A percentile compares a stretch with the other conserved stretches of the same genome.
Conservation (phyloP, 2,113 vertebrate species). For the Tragulus kanchil region DNA sequence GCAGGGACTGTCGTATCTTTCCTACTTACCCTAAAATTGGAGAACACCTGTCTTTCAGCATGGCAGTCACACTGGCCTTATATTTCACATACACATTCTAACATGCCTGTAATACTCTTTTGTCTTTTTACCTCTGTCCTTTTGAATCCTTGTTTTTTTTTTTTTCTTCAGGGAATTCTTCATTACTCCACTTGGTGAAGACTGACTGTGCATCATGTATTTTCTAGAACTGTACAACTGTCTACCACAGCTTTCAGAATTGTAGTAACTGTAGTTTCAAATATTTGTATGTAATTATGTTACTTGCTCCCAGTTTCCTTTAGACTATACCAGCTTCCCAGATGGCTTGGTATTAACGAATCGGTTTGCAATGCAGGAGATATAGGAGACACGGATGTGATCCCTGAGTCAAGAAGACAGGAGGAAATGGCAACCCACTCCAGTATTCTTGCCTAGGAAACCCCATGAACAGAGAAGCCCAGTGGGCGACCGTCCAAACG, state of each 20-base stretch:
- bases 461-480: too few relatives aligned
- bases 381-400: too few relatives aligned
- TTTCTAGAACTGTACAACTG: neutral
- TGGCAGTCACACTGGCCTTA: rapidly evolving
- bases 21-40: neutral
- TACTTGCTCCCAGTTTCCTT: neutral
- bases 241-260: neutral
- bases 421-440: too few relatives aligned
- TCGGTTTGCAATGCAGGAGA: too few relatives aligned
- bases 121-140: neutral
- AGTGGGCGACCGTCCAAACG: too few relatives aligned
- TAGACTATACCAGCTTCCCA: neutral
- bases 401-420: too few relatives aligned
- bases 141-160: neutral
- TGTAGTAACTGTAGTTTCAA: neutral
- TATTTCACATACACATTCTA: neutral
- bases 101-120: too few relatives aligned
- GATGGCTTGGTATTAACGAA: too few relatives aligned
- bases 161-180: neutral
- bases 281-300: neutral
- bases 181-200: neutral
- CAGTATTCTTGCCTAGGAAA: too few relatives aligned
- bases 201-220: neutral
- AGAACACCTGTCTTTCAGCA: neutral
- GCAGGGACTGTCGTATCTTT: neutral